Evolutionary conservation across 2,888 invertebrate genomes (phyloP), one percentile per base, ranked within the genome.

Genomic region (Melikaiella ostensackeni): DNA sequence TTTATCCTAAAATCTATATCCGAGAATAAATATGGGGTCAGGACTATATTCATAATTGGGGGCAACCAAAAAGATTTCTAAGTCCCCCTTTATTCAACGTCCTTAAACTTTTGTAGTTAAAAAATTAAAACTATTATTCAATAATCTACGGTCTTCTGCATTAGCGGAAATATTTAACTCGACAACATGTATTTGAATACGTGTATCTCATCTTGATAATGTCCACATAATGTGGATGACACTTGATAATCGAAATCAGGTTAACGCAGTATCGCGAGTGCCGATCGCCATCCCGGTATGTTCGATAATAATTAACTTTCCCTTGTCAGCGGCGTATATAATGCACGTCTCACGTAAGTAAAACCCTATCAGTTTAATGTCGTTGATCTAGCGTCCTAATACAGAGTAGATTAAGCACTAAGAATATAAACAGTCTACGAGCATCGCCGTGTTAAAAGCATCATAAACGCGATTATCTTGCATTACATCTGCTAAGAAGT

Each of bases 231-330:
- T 79, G 74, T 73, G 75, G 76, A 79, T 80, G 80, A 82, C 81
- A 80, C 80, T 79, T 64, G 64, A 64, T 64, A 42, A 24, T 64
- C 24, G 64, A 38, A 64, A 64, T 57, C 57, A 57, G 57, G 57
- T 24, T 57, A 57, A 57, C 57, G 57, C 57, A 57, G 57, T 11
- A 57, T 57, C 57, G 24, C 6, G 57, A 27, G 11, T 57, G 24
- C 57, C 81, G 77, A 78, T 78, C 78, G 76, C 73, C 66, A 57
- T 74, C 9, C 30, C 33, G 33, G 55, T 21, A 70, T 73, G 81
- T 83, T 81, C 83, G 80, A 84, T 83, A 82, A 84, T 84, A 82
- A 84, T 84, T 83, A 84, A 83, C 84, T 84, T 83, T 84, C 84
- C 81, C 79, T 76, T 62, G 76, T 74, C 75, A 75, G 74, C 75